These are phyloP conservation scores for Temnothorax rugatulus DNA, from an alignment of 2,888 invertebrate species.

Conservation along the genomic window DNA sequence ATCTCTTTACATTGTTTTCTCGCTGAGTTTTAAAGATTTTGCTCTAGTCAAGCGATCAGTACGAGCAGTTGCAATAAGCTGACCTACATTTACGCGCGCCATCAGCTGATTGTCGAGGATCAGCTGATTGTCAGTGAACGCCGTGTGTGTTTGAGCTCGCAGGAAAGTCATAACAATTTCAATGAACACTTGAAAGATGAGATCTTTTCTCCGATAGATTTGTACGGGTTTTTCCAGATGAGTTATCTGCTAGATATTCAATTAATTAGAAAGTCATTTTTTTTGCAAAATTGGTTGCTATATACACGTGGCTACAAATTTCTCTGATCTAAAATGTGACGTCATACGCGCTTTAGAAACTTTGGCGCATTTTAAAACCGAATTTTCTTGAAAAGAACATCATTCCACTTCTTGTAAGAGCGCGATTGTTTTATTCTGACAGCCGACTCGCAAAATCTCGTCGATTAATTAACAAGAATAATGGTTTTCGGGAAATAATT, in stretches of 20 bases:
- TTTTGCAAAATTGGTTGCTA: neutral
- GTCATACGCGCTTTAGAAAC: neutral
- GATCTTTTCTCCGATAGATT: neutral
- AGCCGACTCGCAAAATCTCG: neutral
- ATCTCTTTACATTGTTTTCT: neutral
- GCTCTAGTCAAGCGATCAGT: neutral
- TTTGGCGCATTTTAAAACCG: neutral
- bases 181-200: neutral
- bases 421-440: neutral
- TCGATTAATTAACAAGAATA: conserved; percentile 2
- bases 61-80: neutral
- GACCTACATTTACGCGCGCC: neutral
- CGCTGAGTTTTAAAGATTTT: neutral
- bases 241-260: neutral
- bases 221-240: neutral
- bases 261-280: neutral
- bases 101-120: neutral
- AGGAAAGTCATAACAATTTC: neutral
- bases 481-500: neutral
- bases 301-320: neutral
- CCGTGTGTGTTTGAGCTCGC: neutral
- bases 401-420: neutral
- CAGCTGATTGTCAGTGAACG: neutral
- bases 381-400: neutral
- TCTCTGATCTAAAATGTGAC: neutral